Conservation (phyloP, 37 sponge, comb jelly and placozoan genomes). For the Geodia barretti region DNA sequence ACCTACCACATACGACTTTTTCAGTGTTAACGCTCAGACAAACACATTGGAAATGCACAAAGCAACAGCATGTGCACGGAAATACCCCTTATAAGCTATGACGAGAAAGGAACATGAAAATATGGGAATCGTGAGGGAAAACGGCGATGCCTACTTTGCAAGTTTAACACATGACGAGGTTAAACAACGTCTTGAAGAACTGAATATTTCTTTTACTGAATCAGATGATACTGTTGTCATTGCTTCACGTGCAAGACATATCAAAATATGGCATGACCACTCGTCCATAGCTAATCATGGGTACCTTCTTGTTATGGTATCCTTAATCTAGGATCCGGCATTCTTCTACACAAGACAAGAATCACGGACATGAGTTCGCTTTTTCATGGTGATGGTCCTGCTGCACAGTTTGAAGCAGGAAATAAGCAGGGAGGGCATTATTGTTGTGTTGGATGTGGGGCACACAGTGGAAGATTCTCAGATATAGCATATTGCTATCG, state of each 20-base stretch:
- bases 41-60: background rate
- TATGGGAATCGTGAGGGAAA: constrained; percentile 7
- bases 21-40: background rate
- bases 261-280: constrained; percentile 38
- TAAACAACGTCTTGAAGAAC: background rate
- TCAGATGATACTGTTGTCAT: background rate
- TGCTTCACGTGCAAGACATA: background rate
- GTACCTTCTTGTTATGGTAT: constrained; percentile 9
- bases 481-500: constrained; percentile 16
- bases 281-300: constrained; percentile 7
- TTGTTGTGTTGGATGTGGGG: constrained; percentile 30
- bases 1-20: background rate
- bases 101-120: constrained; percentile 27
- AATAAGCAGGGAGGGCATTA: constrained; percentile 19
- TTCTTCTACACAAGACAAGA: constrained; percentile 19
- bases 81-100: constrained; percentile 1
- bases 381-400: constrained; percentile 41
- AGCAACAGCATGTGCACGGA: background rate
- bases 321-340: constrained; percentile 12
- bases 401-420: constrained; percentile 35
- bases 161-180: constrained; percentile 5
- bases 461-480: constrained; percentile 3
- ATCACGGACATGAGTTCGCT: background rate
- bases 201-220: background rate
- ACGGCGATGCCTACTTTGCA: constrained; percentile 16